Evolutionary conservation across 2,888 invertebrate species (phyloP).

Genomic region (Dolichopus griseipennis): DNA sequence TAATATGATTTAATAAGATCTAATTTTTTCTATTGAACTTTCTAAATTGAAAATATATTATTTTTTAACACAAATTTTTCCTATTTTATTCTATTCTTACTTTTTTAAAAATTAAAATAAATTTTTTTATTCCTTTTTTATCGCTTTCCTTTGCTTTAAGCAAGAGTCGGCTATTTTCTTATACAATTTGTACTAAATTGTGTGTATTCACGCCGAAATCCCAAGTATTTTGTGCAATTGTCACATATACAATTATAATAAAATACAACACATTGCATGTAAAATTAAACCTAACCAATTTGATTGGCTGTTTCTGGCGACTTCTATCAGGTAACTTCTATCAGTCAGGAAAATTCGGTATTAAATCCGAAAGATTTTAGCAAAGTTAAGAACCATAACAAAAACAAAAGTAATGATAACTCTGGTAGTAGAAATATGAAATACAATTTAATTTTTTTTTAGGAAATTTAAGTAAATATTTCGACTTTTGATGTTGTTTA

Average conservation of each 20-base stretch:
- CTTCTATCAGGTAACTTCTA: constrained; percentile 32
- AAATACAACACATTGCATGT: neutral
- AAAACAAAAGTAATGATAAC: no score
- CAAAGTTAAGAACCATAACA: no score
- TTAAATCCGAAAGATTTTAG: neutral
- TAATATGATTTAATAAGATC: neutral
- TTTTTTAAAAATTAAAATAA: neutral
- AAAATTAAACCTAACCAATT: neutral
- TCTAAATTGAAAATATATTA: neutral
- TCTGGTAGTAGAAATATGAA: no score
- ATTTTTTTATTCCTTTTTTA: neutral
- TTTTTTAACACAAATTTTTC: neutral
- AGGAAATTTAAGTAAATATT: no score
- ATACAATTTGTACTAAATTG: constrained; percentile 6
- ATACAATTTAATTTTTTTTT: no score
- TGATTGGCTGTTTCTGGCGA: constrained; percentile 26
- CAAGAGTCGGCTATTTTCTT: neutral
- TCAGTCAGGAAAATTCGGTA: constrained; percentile 17
- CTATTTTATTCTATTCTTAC: neutral
- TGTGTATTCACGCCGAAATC: constrained; percentile 11
- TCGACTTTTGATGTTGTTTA: no score
- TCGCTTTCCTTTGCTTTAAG: neutral
- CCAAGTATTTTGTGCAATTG: constrained; percentile 15
- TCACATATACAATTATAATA: constrained; percentile 10
- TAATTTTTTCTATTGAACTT: neutral